Base-by-base conservation (phyloP, 2,888 invertebrate species). In the Ichneumoninae sp. region DNA sequence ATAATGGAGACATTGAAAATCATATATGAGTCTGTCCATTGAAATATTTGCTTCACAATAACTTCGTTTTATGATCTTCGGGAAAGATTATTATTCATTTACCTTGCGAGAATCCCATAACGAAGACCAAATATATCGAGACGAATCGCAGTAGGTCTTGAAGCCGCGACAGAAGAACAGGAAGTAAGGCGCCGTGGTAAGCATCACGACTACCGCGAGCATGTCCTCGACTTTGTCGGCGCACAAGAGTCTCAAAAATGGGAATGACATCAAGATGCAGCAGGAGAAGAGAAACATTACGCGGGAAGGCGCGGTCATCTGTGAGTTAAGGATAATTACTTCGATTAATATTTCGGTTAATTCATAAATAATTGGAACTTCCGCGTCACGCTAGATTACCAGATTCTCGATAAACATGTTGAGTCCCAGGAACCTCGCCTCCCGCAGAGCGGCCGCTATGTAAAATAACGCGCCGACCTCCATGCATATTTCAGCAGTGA, bases 161-260 rank as follows among this genome's bases (percentile, higher is more conserved):
- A 99, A 98, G 16, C 99, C 99, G 91, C 99, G 98, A 95, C 99
- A 99, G 94, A 99, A 99, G 94, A 99, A 99, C 75, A 99, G 95
- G 93, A 99, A 99, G 94, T 99, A 99, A 0, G 99, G 98, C 0
- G 99, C 98, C 0, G 99, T 99, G 13, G 98, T 98, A 44, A 99
- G 94, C 97, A 99, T 99, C 16, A 99, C 98, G 83, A 98, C 95
- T 1, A 99, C 97, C 0, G 98, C 98, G 1, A 99, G 95, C 85
- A 98, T 96, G 92, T 99, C 99, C 94, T 99, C 99, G 73, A 97
- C 96, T 93, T 97, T 97, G 80, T 98, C 97, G 30, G 96, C 95
- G 90, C 99, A 99, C 85, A 97, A 95, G 22, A 98, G 94, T 83
- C 99, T 95, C 74, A 99, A 94, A 83, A 97, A 96, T 13, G 99